Evolutionary conservation across 2,888 invertebrate genomes (phyloP).

Genomic region (Erebia ligea): DNA sequence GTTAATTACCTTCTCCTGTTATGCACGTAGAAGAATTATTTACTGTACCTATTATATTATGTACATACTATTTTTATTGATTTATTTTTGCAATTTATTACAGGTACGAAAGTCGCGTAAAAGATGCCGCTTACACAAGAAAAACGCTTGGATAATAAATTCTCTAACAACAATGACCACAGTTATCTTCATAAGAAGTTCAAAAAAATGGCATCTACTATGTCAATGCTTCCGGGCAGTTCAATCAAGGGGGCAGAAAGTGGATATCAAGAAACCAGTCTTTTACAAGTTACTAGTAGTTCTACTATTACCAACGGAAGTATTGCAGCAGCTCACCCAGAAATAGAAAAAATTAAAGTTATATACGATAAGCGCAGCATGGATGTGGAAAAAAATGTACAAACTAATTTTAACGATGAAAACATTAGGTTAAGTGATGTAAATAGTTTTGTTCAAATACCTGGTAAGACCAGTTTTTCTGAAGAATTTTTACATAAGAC

Average conservation of each 20-base stretch:
- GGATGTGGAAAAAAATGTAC: conserved; percentile 76
- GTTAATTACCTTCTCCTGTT: too few relatives aligned
- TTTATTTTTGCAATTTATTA: conserved; percentile 46
- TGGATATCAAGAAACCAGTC: conserved; percentile 62
- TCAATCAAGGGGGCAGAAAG: conserved; percentile 62
- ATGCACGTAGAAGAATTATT: too few relatives aligned
- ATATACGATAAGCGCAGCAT: conserved; percentile 57
- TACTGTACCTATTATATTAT: too few relatives aligned
- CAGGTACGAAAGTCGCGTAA: conserved; percentile 73
- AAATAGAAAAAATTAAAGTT: conserved; percentile 75
- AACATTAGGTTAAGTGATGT: conserved; percentile 76
- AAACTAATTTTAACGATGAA: conserved; percentile 79
- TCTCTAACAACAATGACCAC: conserved; percentile 84
- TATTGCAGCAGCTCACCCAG: conserved; percentile 76
- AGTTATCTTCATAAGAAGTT: conserved; percentile 97
- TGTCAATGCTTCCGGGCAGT: conserved; percentile 66
- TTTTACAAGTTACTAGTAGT: conserved; percentile 60
- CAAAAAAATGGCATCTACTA: conserved; percentile 91
- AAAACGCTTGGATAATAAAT: conserved; percentile 76
- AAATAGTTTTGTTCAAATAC: conserved; percentile 76
- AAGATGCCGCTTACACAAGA: conserved; percentile 80
- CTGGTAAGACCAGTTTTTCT: conserved; percentile 81
- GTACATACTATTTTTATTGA: background rate
- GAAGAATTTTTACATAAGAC: conserved; percentile 82
- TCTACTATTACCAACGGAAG: conserved; percentile 72